phyloP scores from a whole-genome alignment of 2,888 invertebrate species.

The Plutella xylostella region DNA sequence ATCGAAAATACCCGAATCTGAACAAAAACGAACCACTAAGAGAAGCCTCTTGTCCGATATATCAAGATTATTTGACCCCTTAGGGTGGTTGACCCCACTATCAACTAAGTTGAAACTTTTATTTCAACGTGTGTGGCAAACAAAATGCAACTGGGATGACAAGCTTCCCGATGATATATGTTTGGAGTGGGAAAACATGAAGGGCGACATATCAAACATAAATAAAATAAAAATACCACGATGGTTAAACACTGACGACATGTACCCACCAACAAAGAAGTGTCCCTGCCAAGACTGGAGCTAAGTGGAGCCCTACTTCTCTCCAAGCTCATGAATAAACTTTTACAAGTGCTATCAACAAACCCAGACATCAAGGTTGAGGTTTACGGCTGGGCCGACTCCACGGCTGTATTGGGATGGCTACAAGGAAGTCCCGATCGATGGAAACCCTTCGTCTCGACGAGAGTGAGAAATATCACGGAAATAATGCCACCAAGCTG shows the following conservation, averaged over 20 bases:
- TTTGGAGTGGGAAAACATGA: not conserved
- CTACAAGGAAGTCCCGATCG: conserved; percentile 14
- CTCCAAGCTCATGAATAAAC: conserved; percentile 2
- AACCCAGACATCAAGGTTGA: conserved; percentile 4
- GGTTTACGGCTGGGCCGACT: conserved; percentile 17
- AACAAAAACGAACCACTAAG: no score
- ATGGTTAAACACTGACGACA: not conserved
- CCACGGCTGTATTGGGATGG: conserved; percentile 17
- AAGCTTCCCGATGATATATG: not conserved
- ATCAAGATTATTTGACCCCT: no score
- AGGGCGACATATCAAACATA: not conserved
- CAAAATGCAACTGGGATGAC: conserved; percentile 5
- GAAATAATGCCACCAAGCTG: conserved; percentile 7
- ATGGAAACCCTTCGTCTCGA: conserved; percentile 20
- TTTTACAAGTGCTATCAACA: not conserved
- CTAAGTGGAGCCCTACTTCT: conserved; percentile 1
- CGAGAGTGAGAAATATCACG: conserved; percentile 12
- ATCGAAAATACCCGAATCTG: no score
- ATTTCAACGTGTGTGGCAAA: conserved; percentile 6
- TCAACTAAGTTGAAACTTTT: conserved; percentile 7
- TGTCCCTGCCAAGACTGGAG: conserved; percentile 5
- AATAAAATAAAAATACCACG: not conserved
- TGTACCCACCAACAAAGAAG: conserved; percentile 1
- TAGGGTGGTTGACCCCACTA: conserved; percentile 6
- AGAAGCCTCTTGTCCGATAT: no score